These are phyloP conservation scores for Cygnus atratus DNA, from an alignment of 2,113 vertebrate genomes.

Conservation along the genomic window DNA sequence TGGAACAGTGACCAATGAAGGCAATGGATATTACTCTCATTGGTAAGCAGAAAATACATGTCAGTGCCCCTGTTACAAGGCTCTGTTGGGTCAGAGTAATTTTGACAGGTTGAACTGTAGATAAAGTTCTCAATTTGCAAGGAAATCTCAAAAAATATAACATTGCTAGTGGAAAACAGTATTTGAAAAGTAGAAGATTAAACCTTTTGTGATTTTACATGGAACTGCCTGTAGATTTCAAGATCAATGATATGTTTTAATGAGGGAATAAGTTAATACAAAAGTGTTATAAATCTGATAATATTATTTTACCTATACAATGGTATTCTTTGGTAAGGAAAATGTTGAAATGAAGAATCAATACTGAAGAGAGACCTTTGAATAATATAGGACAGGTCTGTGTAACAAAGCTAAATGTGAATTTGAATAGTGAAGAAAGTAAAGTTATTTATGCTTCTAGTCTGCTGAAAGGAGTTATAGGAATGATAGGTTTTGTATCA, in stretches of 20 bases:
- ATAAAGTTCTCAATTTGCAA: background rate
- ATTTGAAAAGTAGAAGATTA: background rate
- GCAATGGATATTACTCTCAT: background rate
- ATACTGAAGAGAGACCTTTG: background rate
- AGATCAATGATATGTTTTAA: background rate
- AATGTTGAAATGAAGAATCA: background rate
- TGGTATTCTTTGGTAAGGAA: background rate
- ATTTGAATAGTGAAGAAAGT: background rate
- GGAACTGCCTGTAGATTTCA: background rate
- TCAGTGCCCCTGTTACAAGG: background rate
- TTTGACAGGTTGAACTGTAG: background rate
- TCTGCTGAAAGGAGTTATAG: background rate
- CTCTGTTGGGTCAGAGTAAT: background rate
- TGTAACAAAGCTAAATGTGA: background rate
- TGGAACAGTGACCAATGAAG: background rate
- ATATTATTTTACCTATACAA: background rate
- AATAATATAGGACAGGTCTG: background rate
- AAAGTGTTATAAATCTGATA: background rate
- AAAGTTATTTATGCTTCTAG: background rate
- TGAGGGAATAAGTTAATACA: background rate
- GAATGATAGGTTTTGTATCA: background rate
- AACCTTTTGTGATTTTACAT: background rate
- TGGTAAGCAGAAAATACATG: background rate
- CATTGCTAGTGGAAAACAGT: background rate
- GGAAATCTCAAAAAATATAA: background rate